phyloP scores from a whole-genome alignment of 2,797 vertebrate species.

The Diplodus puntazzo region DNA sequence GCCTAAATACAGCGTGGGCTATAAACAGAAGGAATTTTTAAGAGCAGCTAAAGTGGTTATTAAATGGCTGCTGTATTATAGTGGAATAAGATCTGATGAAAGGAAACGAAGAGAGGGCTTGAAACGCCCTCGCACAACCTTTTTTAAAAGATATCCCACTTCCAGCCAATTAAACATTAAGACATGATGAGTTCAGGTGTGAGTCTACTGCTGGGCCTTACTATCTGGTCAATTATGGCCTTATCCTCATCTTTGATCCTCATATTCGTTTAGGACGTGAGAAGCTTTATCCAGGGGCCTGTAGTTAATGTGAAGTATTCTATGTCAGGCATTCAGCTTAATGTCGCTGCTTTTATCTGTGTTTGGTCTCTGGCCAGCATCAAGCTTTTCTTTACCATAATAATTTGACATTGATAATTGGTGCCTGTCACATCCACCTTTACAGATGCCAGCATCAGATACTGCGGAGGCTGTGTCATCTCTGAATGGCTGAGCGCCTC shows the following conservation, averaged over 20 bases:
- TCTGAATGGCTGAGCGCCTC: slow-evolving; percentile 48
- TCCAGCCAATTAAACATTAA: slow-evolving; percentile 79
- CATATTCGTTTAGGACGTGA: slow-evolving; percentile 40
- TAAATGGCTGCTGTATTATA: slow-evolving; percentile 82
- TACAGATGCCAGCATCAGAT: slow-evolving; percentile 61
- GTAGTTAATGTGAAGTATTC: slow-evolving; percentile 58
- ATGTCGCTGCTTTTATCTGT: slow-evolving; percentile 59
- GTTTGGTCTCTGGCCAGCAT: slow-evolving; percentile 64
- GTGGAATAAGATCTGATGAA: slow-evolving; percentile 84
- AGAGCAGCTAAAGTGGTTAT: slow-evolving; percentile 83
- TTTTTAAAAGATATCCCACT: slow-evolving; percentile 58
- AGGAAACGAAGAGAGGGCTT: slow-evolving; percentile 62
- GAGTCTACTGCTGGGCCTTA: slow-evolving; percentile 18
- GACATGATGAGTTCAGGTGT: slow-evolving; percentile 52
- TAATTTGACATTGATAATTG: slow-evolving; percentile 78
- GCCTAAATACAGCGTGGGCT: slow-evolving; percentile 63
- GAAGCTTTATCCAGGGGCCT: slow-evolving; percentile 38
- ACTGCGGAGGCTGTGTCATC: slow-evolving; percentile 52
- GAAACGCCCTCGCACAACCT: slow-evolving; percentile 39
- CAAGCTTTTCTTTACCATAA: slow-evolving; percentile 62
- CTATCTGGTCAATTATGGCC: slow-evolving; percentile 58
- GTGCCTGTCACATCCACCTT: slow-evolving; percentile 74
- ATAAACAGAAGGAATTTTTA: slow-evolving; percentile 84
- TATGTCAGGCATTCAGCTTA: slow-evolving; percentile 46
- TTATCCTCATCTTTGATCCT: slow-evolving; percentile 68